Evolutionary conservation across 2,113 vertebrate species (phyloP).

Genomic region (Rutilus rutilus): DNA sequence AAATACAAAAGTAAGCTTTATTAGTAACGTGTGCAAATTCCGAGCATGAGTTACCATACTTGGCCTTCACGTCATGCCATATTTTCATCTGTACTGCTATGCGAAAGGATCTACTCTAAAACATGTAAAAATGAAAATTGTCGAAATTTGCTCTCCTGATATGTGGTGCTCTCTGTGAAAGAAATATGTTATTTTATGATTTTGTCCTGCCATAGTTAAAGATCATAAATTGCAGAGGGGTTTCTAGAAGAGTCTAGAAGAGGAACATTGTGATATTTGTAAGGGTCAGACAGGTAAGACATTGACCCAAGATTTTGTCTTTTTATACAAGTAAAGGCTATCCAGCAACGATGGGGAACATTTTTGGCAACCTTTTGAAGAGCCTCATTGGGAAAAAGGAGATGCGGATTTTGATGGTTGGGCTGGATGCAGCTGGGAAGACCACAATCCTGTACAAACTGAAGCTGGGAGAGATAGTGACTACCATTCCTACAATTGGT

Average conservation of each 20-base stretch:
- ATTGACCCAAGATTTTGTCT: neutral
- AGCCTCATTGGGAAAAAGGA: conserved; percentile 95
- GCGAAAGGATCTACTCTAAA: neutral
- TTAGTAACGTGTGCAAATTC: neutral
- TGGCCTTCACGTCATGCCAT: too few relatives aligned
- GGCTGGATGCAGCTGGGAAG: conserved; percentile 90
- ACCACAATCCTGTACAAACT: conserved; percentile 94
- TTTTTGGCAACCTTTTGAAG: conserved; percentile 92
- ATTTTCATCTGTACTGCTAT: neutral
- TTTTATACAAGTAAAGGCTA: conserved; percentile 57
- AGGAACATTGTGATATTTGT: neutral
- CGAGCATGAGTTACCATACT: too few relatives aligned
- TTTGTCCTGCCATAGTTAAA: neutral
- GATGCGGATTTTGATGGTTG: conserved; percentile 94
- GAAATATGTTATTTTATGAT: neutral
- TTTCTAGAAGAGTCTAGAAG: neutral
- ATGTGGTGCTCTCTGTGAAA: neutral
- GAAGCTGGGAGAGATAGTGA: conserved; percentile 92
- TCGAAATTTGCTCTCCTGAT: neutral
- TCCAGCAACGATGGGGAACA: conserved; percentile 84
- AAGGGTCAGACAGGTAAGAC: neutral
- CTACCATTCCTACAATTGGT: conserved; percentile 92
- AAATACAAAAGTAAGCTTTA: neutral
- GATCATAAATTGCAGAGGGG: neutral
- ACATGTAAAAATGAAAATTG: neutral